phyloP scores from a whole-genome alignment of 1,140 invertebrate genomes.

The Bombus huntii region DNA sequence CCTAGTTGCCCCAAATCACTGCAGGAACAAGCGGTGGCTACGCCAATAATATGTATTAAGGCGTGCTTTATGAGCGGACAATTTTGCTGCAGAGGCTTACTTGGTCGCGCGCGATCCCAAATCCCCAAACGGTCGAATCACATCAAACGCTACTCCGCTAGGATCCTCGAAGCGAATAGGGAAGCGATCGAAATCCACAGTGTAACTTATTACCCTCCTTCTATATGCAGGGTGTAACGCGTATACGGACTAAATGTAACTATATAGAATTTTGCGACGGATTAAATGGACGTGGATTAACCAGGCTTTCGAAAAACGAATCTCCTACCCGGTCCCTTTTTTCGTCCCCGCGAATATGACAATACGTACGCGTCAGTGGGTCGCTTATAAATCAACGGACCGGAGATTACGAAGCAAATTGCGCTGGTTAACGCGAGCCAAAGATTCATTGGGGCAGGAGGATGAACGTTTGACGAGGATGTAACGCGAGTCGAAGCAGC shows the following conservation, averaged over 20 bases:
- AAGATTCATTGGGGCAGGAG: neutral
- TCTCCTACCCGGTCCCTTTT: neutral
- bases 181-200: slow-evolving; percentile 16
- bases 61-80: slow-evolving; percentile 20
- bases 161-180: neutral
- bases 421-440: neutral
- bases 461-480: neutral
- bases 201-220: slow-evolving; percentile 31
- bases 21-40: neutral
- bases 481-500: neutral
- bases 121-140: slow-evolving; percentile 33
- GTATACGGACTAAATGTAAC: neutral
- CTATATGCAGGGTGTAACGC: no score
- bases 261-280: slow-evolving; percentile 3
- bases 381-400: neutral
- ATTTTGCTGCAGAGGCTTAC: slow-evolving; percentile 17
- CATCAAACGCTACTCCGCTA: slow-evolving; percentile 30
- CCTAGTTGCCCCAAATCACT: neutral
- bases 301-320: slow-evolving; percentile 32
- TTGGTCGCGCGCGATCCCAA: slow-evolving; percentile 13
- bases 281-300: slow-evolving; percentile 36
- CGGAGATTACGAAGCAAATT: slow-evolving; percentile 28
- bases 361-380: neutral
- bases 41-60: slow-evolving; percentile 43
- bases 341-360: neutral